Base-by-base conservation (phyloP, 2,797 vertebrate genomes). In the Amazona ochrocephala region DNA sequence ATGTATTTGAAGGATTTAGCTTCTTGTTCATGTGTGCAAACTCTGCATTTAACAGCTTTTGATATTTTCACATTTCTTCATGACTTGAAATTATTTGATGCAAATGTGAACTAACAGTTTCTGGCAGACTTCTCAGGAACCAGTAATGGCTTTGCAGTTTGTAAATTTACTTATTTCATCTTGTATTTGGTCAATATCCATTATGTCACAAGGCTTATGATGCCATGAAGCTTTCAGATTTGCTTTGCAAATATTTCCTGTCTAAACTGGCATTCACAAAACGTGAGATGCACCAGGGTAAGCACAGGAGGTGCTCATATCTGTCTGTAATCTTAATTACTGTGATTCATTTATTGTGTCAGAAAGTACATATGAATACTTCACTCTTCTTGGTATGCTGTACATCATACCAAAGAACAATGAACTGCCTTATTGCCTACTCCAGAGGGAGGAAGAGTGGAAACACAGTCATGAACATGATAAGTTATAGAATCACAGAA, bases 21-120 rank as follows among this genome's bases (percentile, higher is more conserved):
- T 85, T 87, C 42, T 67, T 66, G 20, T 32, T 85, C 53, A 16
- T 37, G 24, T 79, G 42, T 85, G 45, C 41, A 87, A 89, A 72
- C 44, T 34, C 11, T 30, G 30, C 34, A 60, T 91, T 92, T 87
- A 95, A 58, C 27, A 68, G 65, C 56, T 87, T 87, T 48, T 17
- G 14, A 41, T 74, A 87, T 94, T 93, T 90, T 80, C 48, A 65
- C 23, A 54, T 89, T 93, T 87, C 77, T 83, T 93, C 32, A 13
- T 3, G 3, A n/a, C 48, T 84, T 71, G 37, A 71, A 90, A 56
- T 54, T 1, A 60, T 84, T 84, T 74, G 26, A 85, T 62, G 30
- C 24, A 72, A 92, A 70, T 4, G 7, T 7, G 23, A 42, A 26
- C 19, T 84, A 44, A 81, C 8, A 42, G 30, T 26, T 45, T 71